Conservation (phyloP, 53 echinoderm and acorn worm genomes). For the Pentamera pediparva region DNA sequence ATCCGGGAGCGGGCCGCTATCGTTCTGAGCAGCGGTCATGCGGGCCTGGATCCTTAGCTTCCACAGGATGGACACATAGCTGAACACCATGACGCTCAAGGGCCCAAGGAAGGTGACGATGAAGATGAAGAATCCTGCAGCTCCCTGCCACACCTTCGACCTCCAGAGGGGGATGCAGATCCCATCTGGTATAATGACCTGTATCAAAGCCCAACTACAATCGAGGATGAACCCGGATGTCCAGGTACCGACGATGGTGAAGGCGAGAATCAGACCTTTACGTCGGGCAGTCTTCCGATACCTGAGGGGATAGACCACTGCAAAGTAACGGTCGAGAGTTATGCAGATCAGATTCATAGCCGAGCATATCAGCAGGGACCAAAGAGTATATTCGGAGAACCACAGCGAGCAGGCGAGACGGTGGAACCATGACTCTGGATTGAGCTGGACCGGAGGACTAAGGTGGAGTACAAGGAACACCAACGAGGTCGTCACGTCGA, state of each 20-base stretch:
- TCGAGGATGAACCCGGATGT: constrained; percentile 67
- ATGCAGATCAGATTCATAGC: constrained; percentile 69
- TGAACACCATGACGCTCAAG: constrained; percentile 57
- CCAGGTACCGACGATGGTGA: constrained; percentile 37
- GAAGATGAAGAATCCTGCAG: constrained; percentile 67
- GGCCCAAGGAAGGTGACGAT: constrained; percentile 73
- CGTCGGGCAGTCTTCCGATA: constrained; percentile 55
- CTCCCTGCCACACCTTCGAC: constrained; percentile 38
- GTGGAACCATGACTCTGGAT: constrained; percentile 37
- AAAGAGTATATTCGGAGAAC: constrained; percentile 79
- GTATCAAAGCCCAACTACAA: constrained; percentile 70
- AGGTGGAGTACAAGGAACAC: constrained; percentile 66
- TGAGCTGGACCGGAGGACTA: constrained; percentile 36
- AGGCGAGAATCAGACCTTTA: constrained; percentile 42
- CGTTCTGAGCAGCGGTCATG: background rate
- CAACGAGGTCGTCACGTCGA: constrained; percentile 69
- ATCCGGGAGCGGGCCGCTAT: constrained; percentile 2
- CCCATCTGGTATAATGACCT: constrained; percentile 36
- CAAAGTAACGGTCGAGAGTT: constrained; percentile 77
- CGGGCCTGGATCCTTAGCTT: constrained; percentile 45
- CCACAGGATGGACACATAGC: constrained; percentile 62
- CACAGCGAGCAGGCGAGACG: constrained; percentile 65
- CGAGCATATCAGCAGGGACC: constrained; percentile 81
- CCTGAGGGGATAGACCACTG: constrained; percentile 59
- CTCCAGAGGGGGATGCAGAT: constrained; percentile 56